Base-by-base conservation (phyloP, 2,888 invertebrate species). In the Blastobasis lacticolella region DNA sequence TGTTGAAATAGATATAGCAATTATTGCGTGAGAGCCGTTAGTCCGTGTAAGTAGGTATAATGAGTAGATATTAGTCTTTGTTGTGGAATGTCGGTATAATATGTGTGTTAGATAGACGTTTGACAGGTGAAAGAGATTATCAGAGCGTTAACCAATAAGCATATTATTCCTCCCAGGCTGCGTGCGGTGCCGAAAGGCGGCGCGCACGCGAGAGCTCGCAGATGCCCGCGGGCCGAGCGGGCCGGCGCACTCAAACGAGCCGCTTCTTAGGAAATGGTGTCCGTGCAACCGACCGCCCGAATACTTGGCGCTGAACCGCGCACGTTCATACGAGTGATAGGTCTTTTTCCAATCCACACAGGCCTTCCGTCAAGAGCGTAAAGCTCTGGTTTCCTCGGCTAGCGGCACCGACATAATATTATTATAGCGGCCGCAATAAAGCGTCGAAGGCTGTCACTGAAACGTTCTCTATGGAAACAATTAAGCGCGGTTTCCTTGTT, bases 131-230 rank as follows among this genome's bases (percentile, higher is more conserved):
- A 55, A 58, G 54, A 65, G 57, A 57, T 59, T 60, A 59, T 61
- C 58, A 59, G 61, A 63, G 63, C 60, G 57, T 61, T 62, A 65
- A 63, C 63, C 60, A 58, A 57, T 58, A 63, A 64, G 63, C 68
- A 58, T 63, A 50, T 58, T 57, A 53, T 59, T 61, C 61, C 58
- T 70, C 67, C 62, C 74, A 73, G 75, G 76, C 77, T 81, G 82
- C 78, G 72, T 70, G 68, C 23, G 69, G 78, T 81, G 78, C 68
- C 61, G 68, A 57, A 59, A 58, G 60, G 63, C 62, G 65, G 61
- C 58, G 58, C 62, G 58, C 64, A 64, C 46, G 46, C 54, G 50
- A 54, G 43, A 42, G 49, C 54, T 51, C 23, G 23, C 23, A 23
- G 23, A 23, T 23, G 23, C 23, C 23, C 23, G 23, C 23, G 3